Percentiles rank a stretch among this genome's conserved stretches.
Conservation (phyloP, 2,888 invertebrate genomes). For the Heliconius cydno region DNA sequence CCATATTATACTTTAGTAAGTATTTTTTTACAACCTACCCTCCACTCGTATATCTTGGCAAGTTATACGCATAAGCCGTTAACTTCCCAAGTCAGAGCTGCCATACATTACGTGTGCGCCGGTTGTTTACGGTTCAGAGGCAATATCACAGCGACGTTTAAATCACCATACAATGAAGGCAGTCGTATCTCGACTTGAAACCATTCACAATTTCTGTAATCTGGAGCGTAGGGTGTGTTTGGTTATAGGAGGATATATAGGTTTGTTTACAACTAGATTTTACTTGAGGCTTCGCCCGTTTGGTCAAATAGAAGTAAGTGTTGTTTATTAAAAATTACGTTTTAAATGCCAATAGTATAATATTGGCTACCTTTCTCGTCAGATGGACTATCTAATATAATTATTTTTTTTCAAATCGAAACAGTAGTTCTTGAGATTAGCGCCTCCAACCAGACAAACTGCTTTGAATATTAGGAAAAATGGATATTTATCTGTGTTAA, state of each 20-base stretch:
- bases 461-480: no score
- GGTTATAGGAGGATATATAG: neutral
- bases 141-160: conserved; percentile 23
- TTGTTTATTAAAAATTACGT: neutral
- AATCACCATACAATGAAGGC: conserved; percentile 29
- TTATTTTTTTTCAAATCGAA: no score
- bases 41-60: conserved; percentile 23
- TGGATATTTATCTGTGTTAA: no score
- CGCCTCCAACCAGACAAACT: no score
- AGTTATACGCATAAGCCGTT: conserved; percentile 36
- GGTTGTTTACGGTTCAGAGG: conserved; percentile 30
- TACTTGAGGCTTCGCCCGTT: neutral
- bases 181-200: conserved; percentile 31
- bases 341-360: neutral
- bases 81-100: conserved; percentile 32
- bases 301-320: neutral
- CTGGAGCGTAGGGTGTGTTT: neutral
- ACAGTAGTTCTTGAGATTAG: no score
- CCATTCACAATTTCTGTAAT: conserved; percentile 12
- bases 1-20: neutral
- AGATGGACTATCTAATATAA: neutral
- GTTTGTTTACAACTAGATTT: neutral
- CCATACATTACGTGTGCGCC: conserved; percentile 33
- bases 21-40: conserved; percentile 15
- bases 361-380: neutral